Evolutionary conservation across 2,113 vertebrate species (phyloP).

Genomic region (Sylvilagus bachmani): DNA sequence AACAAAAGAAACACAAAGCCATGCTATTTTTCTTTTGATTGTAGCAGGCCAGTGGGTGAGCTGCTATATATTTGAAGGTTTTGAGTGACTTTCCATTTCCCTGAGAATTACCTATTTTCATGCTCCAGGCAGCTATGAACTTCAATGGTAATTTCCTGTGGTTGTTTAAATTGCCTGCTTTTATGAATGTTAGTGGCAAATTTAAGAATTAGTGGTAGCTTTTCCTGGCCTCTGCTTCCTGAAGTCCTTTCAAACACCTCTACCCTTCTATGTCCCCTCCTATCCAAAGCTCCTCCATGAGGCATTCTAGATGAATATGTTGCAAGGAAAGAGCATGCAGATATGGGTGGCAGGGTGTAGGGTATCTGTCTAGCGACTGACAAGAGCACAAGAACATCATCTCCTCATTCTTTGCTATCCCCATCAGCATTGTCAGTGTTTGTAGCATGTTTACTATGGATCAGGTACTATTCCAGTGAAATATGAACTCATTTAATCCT

Average conservation of each 20-base stretch:
- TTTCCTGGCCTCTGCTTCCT: slow-evolving; percentile 15
- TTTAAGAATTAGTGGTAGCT: not conserved
- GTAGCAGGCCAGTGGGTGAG: not conserved
- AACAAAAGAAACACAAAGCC: not conserved
- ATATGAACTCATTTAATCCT: not conserved
- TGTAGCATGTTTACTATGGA: not conserved
- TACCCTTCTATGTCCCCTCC: not conserved
- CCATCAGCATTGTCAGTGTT: not conserved
- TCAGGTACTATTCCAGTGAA: not conserved
- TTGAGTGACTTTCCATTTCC: not conserved
- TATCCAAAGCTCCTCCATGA: not conserved
- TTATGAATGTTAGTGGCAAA: not conserved
- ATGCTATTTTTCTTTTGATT: not conserved
- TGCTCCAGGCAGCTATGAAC: not conserved
- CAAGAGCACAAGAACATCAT: not conserved
- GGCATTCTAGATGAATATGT: not conserved
- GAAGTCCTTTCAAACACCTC: not conserved
- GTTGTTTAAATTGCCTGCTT: not conserved
- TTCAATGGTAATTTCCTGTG: not conserved
- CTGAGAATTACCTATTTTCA: not conserved
- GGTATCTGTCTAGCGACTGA: not conserved
- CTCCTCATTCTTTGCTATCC: not conserved
- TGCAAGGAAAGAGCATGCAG: not conserved
- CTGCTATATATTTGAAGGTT: not conserved
- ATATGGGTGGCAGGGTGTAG: no score